Evolutionary conservation across 2,113 vertebrate species (phyloP).

Genomic region (Dicentrarchus labrax): DNA sequence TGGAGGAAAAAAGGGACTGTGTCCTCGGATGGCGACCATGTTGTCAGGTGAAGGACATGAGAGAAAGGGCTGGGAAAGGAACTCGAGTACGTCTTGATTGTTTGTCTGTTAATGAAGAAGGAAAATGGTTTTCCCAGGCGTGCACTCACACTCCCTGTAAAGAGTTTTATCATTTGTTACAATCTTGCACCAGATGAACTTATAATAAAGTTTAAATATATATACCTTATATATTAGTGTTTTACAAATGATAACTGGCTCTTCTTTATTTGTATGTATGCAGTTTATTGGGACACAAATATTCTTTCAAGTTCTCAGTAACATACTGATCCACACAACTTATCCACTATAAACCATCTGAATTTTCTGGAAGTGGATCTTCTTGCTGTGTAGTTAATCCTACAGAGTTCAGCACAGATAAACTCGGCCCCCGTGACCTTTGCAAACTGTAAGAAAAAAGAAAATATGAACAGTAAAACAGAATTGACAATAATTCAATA

Average conservation of each 20-base stretch:
- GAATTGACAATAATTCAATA: background rate
- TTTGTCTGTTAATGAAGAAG: conserved; percentile 35
- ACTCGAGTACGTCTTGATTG: background rate
- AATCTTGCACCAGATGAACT: conserved; percentile 66
- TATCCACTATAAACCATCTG: conserved; percentile 18
- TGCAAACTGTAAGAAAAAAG: conserved; percentile 78
- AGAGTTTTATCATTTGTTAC: conserved; percentile 63
- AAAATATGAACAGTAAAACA: background rate
- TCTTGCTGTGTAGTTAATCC: conserved; percentile 8
- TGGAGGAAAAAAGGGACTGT: background rate
- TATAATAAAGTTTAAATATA: conserved; percentile 72
- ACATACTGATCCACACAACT: conserved; percentile 10
- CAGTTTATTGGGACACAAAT: conserved; percentile 56
- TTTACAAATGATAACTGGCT: conserved; percentile 55
- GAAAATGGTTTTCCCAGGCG: conserved; percentile 36
- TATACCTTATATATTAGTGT: conserved; percentile 47
- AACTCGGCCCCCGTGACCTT: conserved; percentile 83
- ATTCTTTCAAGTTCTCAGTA: conserved; percentile 15
- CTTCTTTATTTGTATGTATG: conserved; percentile 39
- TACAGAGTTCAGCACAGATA: conserved; percentile 81
- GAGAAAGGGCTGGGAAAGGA: conserved; percentile 16
- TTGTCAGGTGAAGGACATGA: conserved; percentile 31
- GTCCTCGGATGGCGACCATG: background rate
- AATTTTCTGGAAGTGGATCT: conserved; percentile 16
- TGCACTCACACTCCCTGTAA: conserved; percentile 49